Base-by-base conservation (phyloP, 2,797 vertebrate genomes). In the Cyprinodon diabolis region DNA sequence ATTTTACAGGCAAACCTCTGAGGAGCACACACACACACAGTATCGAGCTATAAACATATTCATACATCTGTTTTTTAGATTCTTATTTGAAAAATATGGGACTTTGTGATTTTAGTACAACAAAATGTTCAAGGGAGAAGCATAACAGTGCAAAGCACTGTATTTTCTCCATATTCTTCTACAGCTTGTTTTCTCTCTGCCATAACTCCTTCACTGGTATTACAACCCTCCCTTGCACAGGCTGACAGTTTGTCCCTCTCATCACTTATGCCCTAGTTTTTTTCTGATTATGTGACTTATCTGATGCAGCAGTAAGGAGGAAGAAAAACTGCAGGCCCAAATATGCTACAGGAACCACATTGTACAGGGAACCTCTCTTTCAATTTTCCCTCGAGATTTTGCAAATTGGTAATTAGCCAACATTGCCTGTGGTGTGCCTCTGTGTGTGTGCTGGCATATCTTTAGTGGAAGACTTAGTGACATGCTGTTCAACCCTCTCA, bases 251-350 rank as follows among this genome's bases (percentile, higher is more conserved):
- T 56, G 71, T 49, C 40, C 54, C 77, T 80, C 75, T 80, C 70
- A 71, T 82, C 78, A 70, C 72, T 76, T 81, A 55, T 93, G 90
- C 75, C 92, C 90, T 93, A 94, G 30, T 89, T 91, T 93, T 87
- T 90, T 63, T 52, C 69, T 52, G 80, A 69, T 87, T 92, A 93
- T 62, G 85, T 92, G 91, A 90, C 77, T 78, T 80, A 71, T 74
- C 81, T 78, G 71, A 76, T 85, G 78, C 58, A 47, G 45, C 19
- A 30, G n/a, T n/a, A 0, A 12, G n/a, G 77, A 91, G 90, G 80
- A 84, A 82, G 81, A 80, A 89, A 85, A 84, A 77, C 82, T 72
- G 69, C 82, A 84, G 86, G 88, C 90, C 84, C 84, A 80, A 69
- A 56, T 11, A 81, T 75, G 86, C 92, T 69, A 49, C 45, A 72